phyloP scores from a whole-genome alignment of 64 coral and sea anemone species.

The Montipora foliosa region DNA sequence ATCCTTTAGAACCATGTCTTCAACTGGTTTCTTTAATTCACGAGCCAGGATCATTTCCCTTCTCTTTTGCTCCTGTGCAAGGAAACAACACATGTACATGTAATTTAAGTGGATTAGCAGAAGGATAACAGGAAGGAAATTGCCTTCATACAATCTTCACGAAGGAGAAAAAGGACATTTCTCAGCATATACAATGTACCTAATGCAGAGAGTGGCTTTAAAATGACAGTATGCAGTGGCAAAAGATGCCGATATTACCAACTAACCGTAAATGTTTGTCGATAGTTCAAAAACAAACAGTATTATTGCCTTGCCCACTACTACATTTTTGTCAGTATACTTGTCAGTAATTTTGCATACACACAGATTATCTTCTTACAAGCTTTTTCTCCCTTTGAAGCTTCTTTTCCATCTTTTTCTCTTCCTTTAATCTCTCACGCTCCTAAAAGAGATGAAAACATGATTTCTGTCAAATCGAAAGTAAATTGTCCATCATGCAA shows the following conservation, averaged over 20 bases:
- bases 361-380: slow-evolving; percentile 27
- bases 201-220: too few species aligned
- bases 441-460: slow-evolving; percentile 50
- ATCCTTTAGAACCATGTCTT: slow-evolving; percentile 97
- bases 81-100: not conserved
- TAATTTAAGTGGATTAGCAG: too few species aligned
- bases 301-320: not conserved
- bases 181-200: too few species aligned
- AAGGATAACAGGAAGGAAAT: too few species aligned
- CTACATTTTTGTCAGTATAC: not conserved
- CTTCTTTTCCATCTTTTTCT: slow-evolving; percentile 97
- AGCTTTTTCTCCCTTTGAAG: slow-evolving; percentile 93
- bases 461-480: too few species aligned
- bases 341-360: not conserved
- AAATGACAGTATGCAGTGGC: too few species aligned
- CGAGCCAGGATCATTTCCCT: slow-evolving; percentile 97
- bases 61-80: slow-evolving; percentile 95
- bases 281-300: not conserved
- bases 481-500: not conserved
- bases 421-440: slow-evolving; percentile 91
- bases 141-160: too few species aligned
- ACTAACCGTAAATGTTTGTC: too few species aligned
- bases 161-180: too few species aligned
- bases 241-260: too few species aligned
- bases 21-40: slow-evolving; percentile 98